These are phyloP conservation scores for Cichlasoma orientale DNA, from an alignment of 2,797 vertebrate genomes.

Conservation along the genomic window DNA sequence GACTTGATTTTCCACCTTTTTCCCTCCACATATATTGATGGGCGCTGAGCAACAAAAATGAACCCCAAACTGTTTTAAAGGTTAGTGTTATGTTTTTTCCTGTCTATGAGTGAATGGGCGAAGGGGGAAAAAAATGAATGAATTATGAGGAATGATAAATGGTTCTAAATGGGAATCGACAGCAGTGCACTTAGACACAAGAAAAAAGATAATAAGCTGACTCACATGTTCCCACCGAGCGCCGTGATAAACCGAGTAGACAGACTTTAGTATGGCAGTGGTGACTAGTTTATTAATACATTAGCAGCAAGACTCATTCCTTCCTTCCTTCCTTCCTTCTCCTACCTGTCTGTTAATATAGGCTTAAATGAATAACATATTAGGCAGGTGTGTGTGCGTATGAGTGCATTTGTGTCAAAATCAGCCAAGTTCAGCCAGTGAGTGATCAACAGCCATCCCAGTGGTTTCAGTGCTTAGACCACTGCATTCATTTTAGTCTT, in stretches of 20 bases:
- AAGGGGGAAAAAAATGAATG: background rate
- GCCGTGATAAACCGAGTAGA: background rate
- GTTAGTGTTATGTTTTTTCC: background rate
- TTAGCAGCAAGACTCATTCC: background rate
- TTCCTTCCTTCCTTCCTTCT: background rate
- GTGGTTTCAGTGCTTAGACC: background rate
- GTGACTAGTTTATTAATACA: background rate
- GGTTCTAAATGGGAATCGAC: background rate
- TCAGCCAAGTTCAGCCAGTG: background rate
- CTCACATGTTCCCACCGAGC: slow-evolving; percentile 27
- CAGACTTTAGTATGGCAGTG: background rate
- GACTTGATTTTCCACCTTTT: background rate
- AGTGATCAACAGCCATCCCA: background rate
- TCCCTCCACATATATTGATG: background rate
- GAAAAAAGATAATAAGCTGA: background rate
- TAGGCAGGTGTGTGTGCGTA: background rate
- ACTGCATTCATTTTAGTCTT: background rate
- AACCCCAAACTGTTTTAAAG: background rate
- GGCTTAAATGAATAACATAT: background rate
- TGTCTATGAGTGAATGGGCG: background rate
- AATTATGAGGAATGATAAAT: background rate
- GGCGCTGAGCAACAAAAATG: background rate
- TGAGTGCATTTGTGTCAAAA: background rate
- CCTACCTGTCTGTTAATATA: background rate
- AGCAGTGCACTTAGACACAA: background rate